These are phyloP conservation scores for Drosophila guanche DNA, from an alignment of 1,140 invertebrate species.

Conservation along the genomic window DNA sequence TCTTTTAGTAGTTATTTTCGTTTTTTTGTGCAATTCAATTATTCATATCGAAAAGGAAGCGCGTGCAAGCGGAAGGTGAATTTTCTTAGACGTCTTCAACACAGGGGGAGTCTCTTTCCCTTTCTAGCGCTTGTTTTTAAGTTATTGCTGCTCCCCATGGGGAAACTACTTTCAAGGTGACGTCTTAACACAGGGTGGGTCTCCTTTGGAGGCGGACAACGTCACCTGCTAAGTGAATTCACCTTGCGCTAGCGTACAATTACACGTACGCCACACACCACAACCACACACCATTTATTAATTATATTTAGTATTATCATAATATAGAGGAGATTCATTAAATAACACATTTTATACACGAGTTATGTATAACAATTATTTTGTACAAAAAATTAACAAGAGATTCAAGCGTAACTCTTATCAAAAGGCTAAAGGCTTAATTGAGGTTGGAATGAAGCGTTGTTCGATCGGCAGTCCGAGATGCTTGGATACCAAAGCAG, in stretches of 20 bases:
- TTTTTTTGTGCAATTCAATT: constrained; percentile 63
- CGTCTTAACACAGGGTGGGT: no score
- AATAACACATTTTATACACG: constrained; percentile 71
- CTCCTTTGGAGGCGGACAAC: no score
- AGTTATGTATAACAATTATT: constrained; percentile 46
- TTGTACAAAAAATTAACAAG: constrained; percentile 72
- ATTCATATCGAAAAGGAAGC: constrained; percentile 35
- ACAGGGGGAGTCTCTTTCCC: no score
- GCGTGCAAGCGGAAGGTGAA: background rate
- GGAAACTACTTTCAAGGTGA: no score
- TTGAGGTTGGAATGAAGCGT: constrained; percentile 38
- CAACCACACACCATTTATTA: constrained; percentile 35
- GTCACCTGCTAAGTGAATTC: no score
- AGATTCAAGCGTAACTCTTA: constrained; percentile 57
- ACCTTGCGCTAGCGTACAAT: constrained; percentile 48
- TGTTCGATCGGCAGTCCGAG: constrained; percentile 27
- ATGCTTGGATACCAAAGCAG: constrained; percentile 25
- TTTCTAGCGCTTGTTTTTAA: no score
- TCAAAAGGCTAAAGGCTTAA: constrained; percentile 40
- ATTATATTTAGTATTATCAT: constrained; percentile 64
- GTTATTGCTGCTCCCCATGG: background rate
- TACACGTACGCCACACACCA: constrained; percentile 26
- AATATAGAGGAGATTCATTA: constrained; percentile 61
- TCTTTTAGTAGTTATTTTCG: constrained; percentile 42
- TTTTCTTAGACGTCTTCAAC: no score